A percentile compares a stretch with the other conserved stretches of the same genome.
Conservation (phyloP, 2,113 vertebrate genomes). For the Cricetomys ansorgei region DNA sequence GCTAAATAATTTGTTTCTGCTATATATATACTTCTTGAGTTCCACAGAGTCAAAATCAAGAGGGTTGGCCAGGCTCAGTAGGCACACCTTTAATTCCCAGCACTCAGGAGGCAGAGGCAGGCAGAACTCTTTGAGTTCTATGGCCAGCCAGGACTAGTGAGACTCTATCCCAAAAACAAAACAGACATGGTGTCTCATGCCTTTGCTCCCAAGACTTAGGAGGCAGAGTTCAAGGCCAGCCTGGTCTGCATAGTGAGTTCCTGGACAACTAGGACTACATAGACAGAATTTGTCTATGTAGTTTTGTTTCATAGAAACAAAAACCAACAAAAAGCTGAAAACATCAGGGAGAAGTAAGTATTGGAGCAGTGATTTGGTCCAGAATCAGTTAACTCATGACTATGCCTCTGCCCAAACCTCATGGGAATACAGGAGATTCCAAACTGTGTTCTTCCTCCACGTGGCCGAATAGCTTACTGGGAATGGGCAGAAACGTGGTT, state of each 20-base stretch:
- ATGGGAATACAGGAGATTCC: constrained; percentile 23
- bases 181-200: neutral
- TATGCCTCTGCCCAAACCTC: constrained; percentile 13
- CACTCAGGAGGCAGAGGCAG: neutral
- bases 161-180: neutral
- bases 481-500: constrained; percentile 4
- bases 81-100: neutral
- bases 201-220: neutral
- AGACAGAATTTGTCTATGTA: neutral
- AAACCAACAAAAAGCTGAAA: neutral
- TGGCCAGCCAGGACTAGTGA: neutral
- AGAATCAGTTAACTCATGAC: constrained; percentile 44
- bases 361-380: constrained; percentile 35
- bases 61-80: neutral
- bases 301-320: no score
- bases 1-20: constrained; percentile 9
- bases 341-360: neutral
- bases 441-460: constrained; percentile 9
- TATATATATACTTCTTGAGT: neutral
- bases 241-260: neutral
- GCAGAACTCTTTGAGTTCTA: neutral
- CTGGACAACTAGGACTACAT: neutral
- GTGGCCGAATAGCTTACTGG: constrained; percentile 8
- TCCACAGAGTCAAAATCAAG: constrained; percentile 10
- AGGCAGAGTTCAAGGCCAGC: neutral